Base-by-base conservation (phyloP, 92 coral and sea anemone genomes). In the Siderastrea siderea region DNA sequence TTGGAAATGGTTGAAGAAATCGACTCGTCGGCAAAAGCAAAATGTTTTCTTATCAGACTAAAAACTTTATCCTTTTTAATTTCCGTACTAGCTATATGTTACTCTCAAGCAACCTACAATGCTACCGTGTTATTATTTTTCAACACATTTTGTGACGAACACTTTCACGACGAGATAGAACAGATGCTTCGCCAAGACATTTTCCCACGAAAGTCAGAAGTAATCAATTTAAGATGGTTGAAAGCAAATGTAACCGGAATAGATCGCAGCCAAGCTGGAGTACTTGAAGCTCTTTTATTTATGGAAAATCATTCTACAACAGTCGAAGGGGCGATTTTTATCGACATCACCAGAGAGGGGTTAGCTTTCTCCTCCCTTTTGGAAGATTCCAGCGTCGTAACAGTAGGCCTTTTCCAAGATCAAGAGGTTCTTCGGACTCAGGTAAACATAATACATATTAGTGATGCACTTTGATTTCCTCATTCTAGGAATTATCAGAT, bases 401-500 rank as follows among this genome's bases (percentile, higher is more conserved):
- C 84, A 6, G 11, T 80, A 49, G 84, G 84, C 47, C 26, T 80
- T 14, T 80, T 80, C 66, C 84, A 80, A 51, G 74, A 68, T 45
- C 45, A 80, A 65, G 58, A 17, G 16, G 47, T 19, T 38, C 46
- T 68, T 44, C 62, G 16, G 52, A 80, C 84, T 6, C 43, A 80
- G 84, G 84, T 80, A 78, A 79, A 71, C n/a, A 71, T n/a, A 13
- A 71, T 13, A 2, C 38, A 6, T 47, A 68, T 17, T 3, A 45
- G 8, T 5, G 57, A 9, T 5, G 5, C 10, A 5, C 5, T 5
- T 53, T 53, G 5, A 9, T 5, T 9, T 53, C 57, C 10, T 53
- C 57, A 53, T 53, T 5, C 10, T 53, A 5, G 57, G 10, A 53
- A 53, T 26, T 26, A 26, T 26, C 38, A 53, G 5, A 9, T 5